Conservation (phyloP, 1,140 invertebrate genomes). For the Rhysida immarginata region DNA sequence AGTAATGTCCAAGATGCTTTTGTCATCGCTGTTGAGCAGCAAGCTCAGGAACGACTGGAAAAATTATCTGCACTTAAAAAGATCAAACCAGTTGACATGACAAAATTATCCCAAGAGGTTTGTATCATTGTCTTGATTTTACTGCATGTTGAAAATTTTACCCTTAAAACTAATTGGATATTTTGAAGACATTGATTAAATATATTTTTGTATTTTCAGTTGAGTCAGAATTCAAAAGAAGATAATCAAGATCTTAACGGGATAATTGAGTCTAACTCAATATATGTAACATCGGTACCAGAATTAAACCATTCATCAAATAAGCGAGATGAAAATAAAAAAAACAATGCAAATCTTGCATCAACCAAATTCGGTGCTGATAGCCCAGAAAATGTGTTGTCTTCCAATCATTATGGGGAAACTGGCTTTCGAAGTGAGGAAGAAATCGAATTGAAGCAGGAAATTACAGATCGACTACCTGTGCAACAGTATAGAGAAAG, state of each 20-base stretch:
- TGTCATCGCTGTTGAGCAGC: constrained; percentile 89
- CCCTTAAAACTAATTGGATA: too few relatives aligned
- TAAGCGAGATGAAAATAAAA: constrained; percentile 13
- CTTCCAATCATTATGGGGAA: too few relatives aligned
- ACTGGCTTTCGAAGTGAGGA: constrained; percentile 10
- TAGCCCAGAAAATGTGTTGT: too few relatives aligned
- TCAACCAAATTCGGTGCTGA: constrained; percentile 9
- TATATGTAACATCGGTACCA: constrained; percentile 58
- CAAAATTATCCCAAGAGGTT: constrained; percentile 79
- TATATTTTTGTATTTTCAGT: constrained; percentile 31
- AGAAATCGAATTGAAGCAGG: constrained; percentile 24
- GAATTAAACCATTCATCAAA: constrained; percentile 31
- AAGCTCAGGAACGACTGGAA: constrained; percentile 74
- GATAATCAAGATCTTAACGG: constrained; percentile 48
- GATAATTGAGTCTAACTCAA: constrained; percentile 47
- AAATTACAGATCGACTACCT: too few relatives aligned
- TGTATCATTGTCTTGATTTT: too few relatives aligned
- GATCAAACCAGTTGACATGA: constrained; percentile 88
- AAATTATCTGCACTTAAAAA: constrained; percentile 73
- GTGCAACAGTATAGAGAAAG: too few relatives aligned
- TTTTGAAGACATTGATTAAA: too few relatives aligned
- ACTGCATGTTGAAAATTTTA: too few relatives aligned
- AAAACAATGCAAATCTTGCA: constrained; percentile 14
- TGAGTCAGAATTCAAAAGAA: constrained; percentile 44
- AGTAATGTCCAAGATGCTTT: constrained; percentile 86